Evolutionary conservation across 2,113 vertebrate species (phyloP), one percentile per base, ranked within the genome.

Genomic region (Cichladusa arquata): DNA sequence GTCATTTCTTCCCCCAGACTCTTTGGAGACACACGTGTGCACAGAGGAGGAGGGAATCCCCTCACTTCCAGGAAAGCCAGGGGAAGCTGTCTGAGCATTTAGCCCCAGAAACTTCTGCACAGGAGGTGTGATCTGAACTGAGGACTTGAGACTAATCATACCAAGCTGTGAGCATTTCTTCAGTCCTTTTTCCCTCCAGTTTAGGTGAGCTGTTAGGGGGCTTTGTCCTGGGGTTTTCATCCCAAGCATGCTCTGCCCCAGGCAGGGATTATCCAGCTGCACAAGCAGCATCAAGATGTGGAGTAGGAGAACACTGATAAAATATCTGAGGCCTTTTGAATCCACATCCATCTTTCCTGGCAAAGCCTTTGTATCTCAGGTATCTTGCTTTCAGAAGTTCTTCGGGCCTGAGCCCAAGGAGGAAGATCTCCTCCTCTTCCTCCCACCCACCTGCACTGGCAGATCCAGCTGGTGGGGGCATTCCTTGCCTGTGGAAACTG

Each of bases 11-110:
- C 36, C 9, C 36, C 14, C 58, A 64, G 71, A 13, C 20, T 64
- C n/a, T 66, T 78, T 48, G 1, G 4, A 65, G 40, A 48, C n/a
- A 48, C n/a, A 53, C 3, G 0, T 3, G 8, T 62, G 47, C 19
- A 33, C 19, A 19, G 29, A 61, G 84, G 20, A 81, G 26, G 47
- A 79, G 22, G 56, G 45, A 86, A 72, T 56, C 44, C 77, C 48
- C 51, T 84, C 16, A 7, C 61, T 79, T 64, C 53, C 51, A 87
- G 67, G 58, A 60, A 78, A 66, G 25, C 34, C 33, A 50, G 54
- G 38, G 3, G 38, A 70, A 74, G 42, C 33, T 66, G 7, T 24
- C 22, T n/a, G 45, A 81, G 31, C 28, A 58, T 86, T 89, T 56
- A 45, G 28, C 20, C 14, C 48, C 47, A 18, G 23, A 73, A 67